phyloP scores from a whole-genome alignment of 2,888 invertebrate genomes.

The Drosophila buzzatii region DNA sequence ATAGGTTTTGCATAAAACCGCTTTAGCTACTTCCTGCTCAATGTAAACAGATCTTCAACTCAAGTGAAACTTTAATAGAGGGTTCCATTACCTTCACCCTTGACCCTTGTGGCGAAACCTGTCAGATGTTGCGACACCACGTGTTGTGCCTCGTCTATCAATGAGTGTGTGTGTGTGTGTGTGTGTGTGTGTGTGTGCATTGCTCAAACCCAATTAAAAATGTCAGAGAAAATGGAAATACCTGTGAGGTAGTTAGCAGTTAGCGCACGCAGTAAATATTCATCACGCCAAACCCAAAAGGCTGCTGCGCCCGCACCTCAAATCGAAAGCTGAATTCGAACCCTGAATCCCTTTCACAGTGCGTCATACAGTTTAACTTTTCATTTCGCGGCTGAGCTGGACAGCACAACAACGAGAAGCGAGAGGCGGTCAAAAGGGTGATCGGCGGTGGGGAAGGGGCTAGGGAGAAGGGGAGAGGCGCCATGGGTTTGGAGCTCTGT shows the following conservation, averaged over 20 bases:
- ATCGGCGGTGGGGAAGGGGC: background rate
- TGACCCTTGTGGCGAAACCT: conserved; percentile 32
- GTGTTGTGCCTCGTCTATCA: conserved; percentile 8
- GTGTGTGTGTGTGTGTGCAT: conserved; percentile 50
- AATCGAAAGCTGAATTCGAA: conserved; percentile 11
- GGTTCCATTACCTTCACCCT: conserved; percentile 28
- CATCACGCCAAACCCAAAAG: conserved; percentile 72
- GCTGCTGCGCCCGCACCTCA: conserved; percentile 12
- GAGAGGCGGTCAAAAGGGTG: conserved; percentile 11
- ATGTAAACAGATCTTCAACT: background rate
- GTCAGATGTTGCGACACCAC: conserved; percentile 40
- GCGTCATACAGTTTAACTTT: conserved; percentile 81
- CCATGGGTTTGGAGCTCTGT: conserved; percentile 12
- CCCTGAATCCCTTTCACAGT: conserved; percentile 34
- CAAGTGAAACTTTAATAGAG: conserved; percentile 47
- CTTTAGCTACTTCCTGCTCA: background rate
- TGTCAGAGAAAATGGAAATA: conserved; percentile 77
- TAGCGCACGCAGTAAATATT: conserved; percentile 81
- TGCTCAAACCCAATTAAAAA: conserved; percentile 80
- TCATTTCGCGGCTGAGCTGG: conserved; percentile 67
- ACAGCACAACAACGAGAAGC: conserved; percentile 11
- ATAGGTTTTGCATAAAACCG: background rate
- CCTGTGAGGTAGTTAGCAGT: conserved; percentile 81
- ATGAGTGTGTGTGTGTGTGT: conserved; percentile 3
- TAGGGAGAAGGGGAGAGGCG: too few species aligned